Evolutionary conservation across 2,113 vertebrate species (phyloP), one percentile per base, ranked within the genome.

Genomic region (Paralichthys olivaceus): DNA sequence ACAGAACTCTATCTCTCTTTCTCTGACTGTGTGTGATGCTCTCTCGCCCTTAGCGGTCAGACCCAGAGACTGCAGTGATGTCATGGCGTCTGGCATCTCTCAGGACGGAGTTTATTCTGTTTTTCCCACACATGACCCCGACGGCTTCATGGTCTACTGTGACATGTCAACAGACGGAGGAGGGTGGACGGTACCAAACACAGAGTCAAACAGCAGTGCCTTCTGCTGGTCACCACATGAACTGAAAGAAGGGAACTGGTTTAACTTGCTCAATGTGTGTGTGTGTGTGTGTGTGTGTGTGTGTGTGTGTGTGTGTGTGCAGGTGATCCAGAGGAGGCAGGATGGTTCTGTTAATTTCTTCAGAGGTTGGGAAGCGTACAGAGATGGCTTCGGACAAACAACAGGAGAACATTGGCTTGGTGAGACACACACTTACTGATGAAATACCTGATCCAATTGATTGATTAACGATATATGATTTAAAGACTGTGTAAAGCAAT

Each of bases 261-360:
- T 40, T 4, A 3, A 13, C 37, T 40, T 3, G 37, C 37, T 40
- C 9, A 53, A 45, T 55, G 5, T 55, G 53, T 55, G 53, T 55
- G 19, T 58, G 37, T 56, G 62, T 80, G 70, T 80, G 59, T 72
- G 77, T 69, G 47, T 69, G 45, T 71, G 77, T 68, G 55, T 57
- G 34, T 55, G 37, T 62, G 51, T 56, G 58, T 77, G 62, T 80
- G 70, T 80, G 59, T 72, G 77, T 69, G 47, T 69, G 45, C 82
- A 98, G 96, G 96, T 97, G 51, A 94, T 98, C 2, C 97, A 97
- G 92, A 93, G 96, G 60, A 90, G 97, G 8, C 95, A 95, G 69
- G 97, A 97, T 0, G 97, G 97, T 54, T 96, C 96, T 0, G 95
- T 96, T 43, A 96, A 96, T 76, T 97, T 97, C 23, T 97, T 96